Percentiles rank a stretch among this genome's conserved stretches.
Evolutionary conservation across 1,140 invertebrate species (phyloP).

Genomic region (Homarus americanus): DNA sequence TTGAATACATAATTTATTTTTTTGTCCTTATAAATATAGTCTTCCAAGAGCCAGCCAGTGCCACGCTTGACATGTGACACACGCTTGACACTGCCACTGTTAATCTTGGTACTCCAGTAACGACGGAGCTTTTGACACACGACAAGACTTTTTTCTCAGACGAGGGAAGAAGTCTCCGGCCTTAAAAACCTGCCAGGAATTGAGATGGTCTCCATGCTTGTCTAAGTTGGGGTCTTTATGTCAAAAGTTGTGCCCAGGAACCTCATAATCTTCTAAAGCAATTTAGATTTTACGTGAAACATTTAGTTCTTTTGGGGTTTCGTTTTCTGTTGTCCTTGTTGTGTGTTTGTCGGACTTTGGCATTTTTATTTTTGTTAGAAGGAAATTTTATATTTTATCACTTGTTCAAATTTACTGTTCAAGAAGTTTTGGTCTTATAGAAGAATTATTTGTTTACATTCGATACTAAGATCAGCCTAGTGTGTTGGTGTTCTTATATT

Average conservation of each 20-base stretch:
- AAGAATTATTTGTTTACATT: too few relatives aligned
- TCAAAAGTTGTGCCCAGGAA: conserved; percentile 36
- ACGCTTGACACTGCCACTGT: not conserved
- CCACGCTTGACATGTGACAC: not conserved
- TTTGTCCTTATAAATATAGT: too few relatives aligned
- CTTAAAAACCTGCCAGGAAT: conserved; percentile 9
- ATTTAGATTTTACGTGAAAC: conserved; percentile 63
- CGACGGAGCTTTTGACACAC: not conserved
- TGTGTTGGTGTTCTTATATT: too few relatives aligned
- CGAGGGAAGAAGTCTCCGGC: not conserved
- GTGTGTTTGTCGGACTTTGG: too few relatives aligned
- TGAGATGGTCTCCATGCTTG: conserved; percentile 20
- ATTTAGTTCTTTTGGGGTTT: not conserved
- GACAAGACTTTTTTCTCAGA: too few relatives aligned
- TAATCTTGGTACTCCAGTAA: not conserved
- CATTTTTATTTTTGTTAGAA: too few relatives aligned
- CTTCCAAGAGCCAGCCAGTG: too few relatives aligned
- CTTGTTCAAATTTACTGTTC: too few relatives aligned
- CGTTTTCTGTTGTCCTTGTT: not conserved
- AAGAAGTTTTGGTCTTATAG: too few relatives aligned
- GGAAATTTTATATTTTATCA: too few relatives aligned
- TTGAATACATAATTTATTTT: too few relatives aligned
- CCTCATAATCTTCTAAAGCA: conserved; percentile 61
- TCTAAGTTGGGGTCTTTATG: conserved; percentile 53
- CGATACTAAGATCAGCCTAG: too few relatives aligned